A percentile compares a stretch with the other conserved stretches of the same genome.
phyloP scores from a whole-genome alignment of 2,797 vertebrate genomes.

The Malacoctenus gilli region DNA sequence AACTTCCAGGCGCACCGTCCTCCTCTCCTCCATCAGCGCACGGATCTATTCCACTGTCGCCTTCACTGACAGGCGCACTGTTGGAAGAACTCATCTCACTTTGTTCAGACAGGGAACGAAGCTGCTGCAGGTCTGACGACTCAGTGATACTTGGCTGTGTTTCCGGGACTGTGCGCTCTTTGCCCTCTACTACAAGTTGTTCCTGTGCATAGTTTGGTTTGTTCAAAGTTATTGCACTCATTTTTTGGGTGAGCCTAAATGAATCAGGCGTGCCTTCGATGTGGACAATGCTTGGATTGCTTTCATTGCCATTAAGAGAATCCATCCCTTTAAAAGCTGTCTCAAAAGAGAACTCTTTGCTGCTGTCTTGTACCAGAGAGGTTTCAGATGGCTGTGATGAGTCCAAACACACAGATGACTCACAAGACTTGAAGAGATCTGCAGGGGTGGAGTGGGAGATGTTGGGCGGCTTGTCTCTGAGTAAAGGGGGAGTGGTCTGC shows the following conservation, averaged over 20 bases:
- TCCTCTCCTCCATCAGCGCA: constrained; percentile 55
- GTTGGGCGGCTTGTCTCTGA: constrained; percentile 14
- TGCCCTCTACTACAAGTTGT: constrained; percentile 9
- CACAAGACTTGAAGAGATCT: constrained; percentile 26
- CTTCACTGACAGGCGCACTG: constrained; percentile 37
- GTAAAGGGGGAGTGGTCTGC: constrained; percentile 13
- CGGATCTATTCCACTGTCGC: constrained; percentile 58
- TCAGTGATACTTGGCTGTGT: constrained; percentile 6
- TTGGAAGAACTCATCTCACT: constrained; percentile 23
- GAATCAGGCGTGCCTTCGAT: constrained; percentile 5
- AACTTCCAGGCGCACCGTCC: constrained; percentile 7
- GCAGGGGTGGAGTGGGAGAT: constrained; percentile 36
- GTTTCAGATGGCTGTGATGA: constrained; percentile 19
- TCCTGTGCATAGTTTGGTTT: constrained; percentile 14
- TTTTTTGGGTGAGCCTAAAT: constrained; percentile 21
- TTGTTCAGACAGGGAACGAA: constrained; percentile 27
- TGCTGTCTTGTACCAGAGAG: constrained; percentile 3
- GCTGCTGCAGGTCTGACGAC: constrained; percentile 8
- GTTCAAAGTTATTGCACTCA: constrained; percentile 1
- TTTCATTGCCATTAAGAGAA: constrained; percentile 11
- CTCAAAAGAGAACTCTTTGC: not conserved
- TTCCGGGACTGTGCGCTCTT: constrained; percentile 7
- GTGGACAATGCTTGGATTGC: constrained; percentile 7
- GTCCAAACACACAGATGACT: constrained; percentile 16
- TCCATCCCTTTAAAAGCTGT: not conserved